Conservation (phyloP, 2,797 vertebrate species). For the Bothrops alternatus region DNA sequence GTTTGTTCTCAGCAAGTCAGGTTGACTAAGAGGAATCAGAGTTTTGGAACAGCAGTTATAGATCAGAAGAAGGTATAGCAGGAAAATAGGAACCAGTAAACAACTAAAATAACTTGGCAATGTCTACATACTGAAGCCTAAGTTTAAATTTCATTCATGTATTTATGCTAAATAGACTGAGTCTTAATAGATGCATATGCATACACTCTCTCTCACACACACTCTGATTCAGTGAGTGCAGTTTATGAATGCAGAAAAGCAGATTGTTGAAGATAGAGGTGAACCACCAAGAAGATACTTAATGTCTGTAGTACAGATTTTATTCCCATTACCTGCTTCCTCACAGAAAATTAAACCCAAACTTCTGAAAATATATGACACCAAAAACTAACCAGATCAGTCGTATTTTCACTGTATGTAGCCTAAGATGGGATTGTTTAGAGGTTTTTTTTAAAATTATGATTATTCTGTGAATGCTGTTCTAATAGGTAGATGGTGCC, state of each 20-base stretch:
- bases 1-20: not conserved
- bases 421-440: not conserved
- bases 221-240: not conserved
- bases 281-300: not conserved
- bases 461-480: not conserved
- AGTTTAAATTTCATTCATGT: not conserved
- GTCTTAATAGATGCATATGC: not conserved
- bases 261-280: not conserved
- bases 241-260: not conserved
- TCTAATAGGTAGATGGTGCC: not conserved
- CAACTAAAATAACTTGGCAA: not conserved
- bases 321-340: not conserved
- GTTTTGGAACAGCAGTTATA: accelerated
- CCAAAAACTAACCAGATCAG: not conserved
- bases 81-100: not conserved
- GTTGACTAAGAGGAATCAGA: not conserved
- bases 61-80: not conserved
- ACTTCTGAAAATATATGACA: not conserved
- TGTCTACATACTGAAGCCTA: not conserved
- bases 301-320: not conserved
- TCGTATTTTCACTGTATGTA: not conserved
- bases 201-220: not conserved
- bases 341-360: not conserved
- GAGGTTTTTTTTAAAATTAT: not conserved
- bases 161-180: not conserved